Evolutionary conservation across 1,140 invertebrate genomes (phyloP), one percentile per base, ranked within the genome.

Genomic region (Zophobas atratus): DNA sequence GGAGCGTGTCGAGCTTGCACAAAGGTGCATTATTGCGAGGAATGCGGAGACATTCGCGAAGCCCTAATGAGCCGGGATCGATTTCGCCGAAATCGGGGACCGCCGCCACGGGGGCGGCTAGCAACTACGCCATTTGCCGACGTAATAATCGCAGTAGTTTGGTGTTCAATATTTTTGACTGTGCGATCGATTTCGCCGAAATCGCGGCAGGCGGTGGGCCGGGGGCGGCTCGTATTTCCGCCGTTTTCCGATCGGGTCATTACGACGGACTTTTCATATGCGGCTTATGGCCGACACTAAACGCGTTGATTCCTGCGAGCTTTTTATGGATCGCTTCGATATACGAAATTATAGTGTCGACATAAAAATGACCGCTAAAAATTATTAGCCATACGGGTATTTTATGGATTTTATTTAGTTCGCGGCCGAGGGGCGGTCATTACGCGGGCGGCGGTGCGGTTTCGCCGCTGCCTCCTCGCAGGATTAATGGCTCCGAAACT

Each of bases 341-440:
- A 60, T 60, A 60, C 60, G 60, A 67, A 67, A 67, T 67, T 67
- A 67, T 67, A 43, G 60, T 67, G 60, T 38, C 60, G 60, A 67
- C 60, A 32, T 67, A 67, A 67, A 67, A 67, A 67, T 67, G 60
- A 1, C 20, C 57, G 43, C 8, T 67, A 67, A 67, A 67, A 67
- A 67, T 67, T 67, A 67, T 46, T 67, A 67, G 60, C 60, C 4
- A 32, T 8, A 6, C 20, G 55, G 6, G 36, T 60, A 8, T 46
- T 51, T 43, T 67, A 67, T 67, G n/a, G 6, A 51, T 51, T 51
- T n/a, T 51, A 67, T 67, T 67, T 67, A 41, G 41, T 67, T 67
- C 20, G 60, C 6, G 39, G 8, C 5, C 6, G 20, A 67, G 39
- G 20, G 38, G 60, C n/a, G 56, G 38, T 67, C 41, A 67, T 67